A percentile compares a stretch with the other conserved stretches of the same genome.
phyloP scores from a whole-genome alignment of 1,140 invertebrate genomes.

The Drosophila lowei region DNA sequence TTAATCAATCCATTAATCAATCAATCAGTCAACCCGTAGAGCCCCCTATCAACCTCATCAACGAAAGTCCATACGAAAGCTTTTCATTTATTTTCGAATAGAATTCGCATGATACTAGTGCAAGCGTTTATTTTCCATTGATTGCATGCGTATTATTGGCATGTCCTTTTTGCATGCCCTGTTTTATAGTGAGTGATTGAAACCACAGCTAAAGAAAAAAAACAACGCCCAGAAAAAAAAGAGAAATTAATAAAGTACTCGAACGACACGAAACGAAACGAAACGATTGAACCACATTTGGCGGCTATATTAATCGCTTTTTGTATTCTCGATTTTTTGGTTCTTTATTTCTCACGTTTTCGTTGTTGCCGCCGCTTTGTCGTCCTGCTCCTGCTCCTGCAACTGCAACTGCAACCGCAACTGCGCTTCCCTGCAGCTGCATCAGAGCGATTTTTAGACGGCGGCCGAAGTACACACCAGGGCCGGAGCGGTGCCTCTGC shows the following conservation, averaged over 20 bases:
- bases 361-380: constrained; percentile 20
- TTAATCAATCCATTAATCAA: constrained; percentile 41
- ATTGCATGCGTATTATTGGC: constrained; percentile 68
- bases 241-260: constrained; percentile 30
- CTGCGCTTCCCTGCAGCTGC: constrained; percentile 84
- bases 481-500: constrained; percentile 83
- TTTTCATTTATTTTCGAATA: constrained; percentile 14
- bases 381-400: neutral
- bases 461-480: constrained; percentile 83
- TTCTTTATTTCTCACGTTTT: constrained; percentile 14
- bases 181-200: constrained; percentile 22
- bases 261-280: constrained; percentile 20
- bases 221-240: constrained; percentile 33
- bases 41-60: constrained; percentile 20
- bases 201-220: constrained; percentile 24
- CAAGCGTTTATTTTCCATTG: constrained; percentile 20
- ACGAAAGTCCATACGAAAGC: constrained; percentile 8
- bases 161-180: constrained; percentile 72
- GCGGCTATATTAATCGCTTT: constrained; percentile 44
- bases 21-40: constrained; percentile 16
- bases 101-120: constrained; percentile 23
- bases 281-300: constrained; percentile 25
- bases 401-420: neutral
- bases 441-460: constrained; percentile 87
- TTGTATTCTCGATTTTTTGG: constrained; percentile 36